Evolutionary conservation across 2,888 invertebrate genomes (phyloP), one percentile per base, ranked within the genome.

Genomic region (Macrosiphum euphorbiae): DNA sequence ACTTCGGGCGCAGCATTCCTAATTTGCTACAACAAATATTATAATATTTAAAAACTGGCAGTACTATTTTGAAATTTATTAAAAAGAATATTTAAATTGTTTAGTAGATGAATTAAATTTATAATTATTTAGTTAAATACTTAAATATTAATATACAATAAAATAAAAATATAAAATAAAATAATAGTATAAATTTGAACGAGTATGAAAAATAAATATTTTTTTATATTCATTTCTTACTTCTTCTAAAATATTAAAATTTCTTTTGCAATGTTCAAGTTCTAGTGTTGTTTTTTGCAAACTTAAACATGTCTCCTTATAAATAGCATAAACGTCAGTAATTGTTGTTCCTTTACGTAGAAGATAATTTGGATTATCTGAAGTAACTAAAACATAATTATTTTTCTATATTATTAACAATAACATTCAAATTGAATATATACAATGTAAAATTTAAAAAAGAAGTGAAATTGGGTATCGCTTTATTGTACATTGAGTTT

Each of bases 251-350:
- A 94, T 24, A 20, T 86, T 52, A 35, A 94, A 94, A n/a, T 94
- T 35, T 24, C 47, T 86, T 10, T 94, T 90, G 86, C 94, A 86
- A 0, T 44, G 5, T 52, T 94, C 94, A 52, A 94, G 94, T 90
- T 94, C 90, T 13, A 41, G 35, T 67, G 85, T 90, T 20, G 41
- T 67, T 41, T 35, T 41, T 94, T 86, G 86, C 78, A 94, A 87
- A 26, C 86, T 85, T 86, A 90, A 61, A 50, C 84, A 90, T 13
- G 94, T 94, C 3, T 94, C 90, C 52, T 90, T 90, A n/a, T 94
- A 94, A 61, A 94, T 90, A 67, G 90, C 41, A 94, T 94, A 94
- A 28, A 94, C 90, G 26, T 94, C 94, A 86, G 94, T 94, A 41
- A 94, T 90, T 87, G 94, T 90, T 41, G 94, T 94, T n/a, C 24